phyloP scores from a whole-genome alignment of 1,140 invertebrate genomes.

The Glossosoma conforme region DNA sequence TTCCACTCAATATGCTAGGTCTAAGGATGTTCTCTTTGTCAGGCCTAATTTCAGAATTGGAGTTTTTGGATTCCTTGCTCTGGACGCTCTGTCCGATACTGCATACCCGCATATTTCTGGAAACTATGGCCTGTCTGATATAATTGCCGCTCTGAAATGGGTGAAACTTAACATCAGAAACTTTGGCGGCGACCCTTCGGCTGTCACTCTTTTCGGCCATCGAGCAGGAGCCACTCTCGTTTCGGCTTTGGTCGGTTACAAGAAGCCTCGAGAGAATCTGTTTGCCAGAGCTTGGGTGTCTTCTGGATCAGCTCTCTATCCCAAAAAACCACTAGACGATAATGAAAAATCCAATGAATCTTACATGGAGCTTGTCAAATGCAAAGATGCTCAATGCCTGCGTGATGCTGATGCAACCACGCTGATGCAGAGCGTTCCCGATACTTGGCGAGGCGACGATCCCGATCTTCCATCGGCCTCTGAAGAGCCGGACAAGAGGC shows the following conservation, averaged over 20 bases:
- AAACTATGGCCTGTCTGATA: conserved; percentile 82
- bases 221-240: conserved; percentile 73
- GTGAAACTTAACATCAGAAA: conserved; percentile 73
- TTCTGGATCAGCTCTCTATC: conserved; percentile 64
- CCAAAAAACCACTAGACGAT: conserved; percentile 54
- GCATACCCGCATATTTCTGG: conserved; percentile 71
- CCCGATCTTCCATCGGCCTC: conserved; percentile 55
- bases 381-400: conserved; percentile 54
- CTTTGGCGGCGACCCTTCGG: conserved; percentile 73
- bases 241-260: conserved; percentile 54
- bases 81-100: conserved; percentile 62
- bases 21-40: conserved; percentile 77
- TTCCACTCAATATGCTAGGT: conserved; percentile 61
- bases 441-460: conserved; percentile 60
- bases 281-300: conserved; percentile 70
- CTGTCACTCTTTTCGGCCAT: conserved; percentile 77
- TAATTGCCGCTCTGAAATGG: conserved; percentile 73
- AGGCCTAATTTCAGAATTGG: conserved; percentile 75
- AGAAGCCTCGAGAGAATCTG: conserved; percentile 50
- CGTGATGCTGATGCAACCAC: conserved; percentile 56
- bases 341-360: conserved; percentile 56
- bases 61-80: conserved; percentile 72
- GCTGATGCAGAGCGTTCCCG: conserved; percentile 61
- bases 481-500: conserved; percentile 53
- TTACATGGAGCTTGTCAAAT: conserved; percentile 54